A percentile compares a stretch with the other conserved stretches of the same genome.
These are phyloP conservation scores for Saxidomus purpurata DNA, from an alignment of 1,140 invertebrate species.

Conservation along the genomic window DNA sequence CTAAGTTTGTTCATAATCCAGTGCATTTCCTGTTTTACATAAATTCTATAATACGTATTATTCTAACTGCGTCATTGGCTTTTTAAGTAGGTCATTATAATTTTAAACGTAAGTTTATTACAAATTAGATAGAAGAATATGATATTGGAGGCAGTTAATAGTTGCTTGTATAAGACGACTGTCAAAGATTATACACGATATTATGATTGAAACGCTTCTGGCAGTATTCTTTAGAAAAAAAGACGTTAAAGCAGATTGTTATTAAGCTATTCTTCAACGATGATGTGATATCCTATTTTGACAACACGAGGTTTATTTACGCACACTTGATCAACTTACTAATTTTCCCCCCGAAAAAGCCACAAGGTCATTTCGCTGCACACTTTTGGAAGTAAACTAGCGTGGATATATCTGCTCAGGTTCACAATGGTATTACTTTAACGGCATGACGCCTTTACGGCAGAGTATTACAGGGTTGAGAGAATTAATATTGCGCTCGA, in stretches of 20 bases:
- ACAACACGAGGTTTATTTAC: conserved; percentile 5
- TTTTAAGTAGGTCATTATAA: background rate
- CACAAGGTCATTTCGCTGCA: background rate
- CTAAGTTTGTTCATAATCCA: too few relatives aligned
- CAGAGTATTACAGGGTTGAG: conserved; percentile 31
- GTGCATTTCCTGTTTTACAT: too few relatives aligned
- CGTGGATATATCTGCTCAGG: background rate
- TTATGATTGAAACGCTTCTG: background rate
- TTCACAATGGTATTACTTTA: conserved; percentile 6
- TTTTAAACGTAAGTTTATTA: conserved; percentile 13
- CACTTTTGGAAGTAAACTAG: background rate
- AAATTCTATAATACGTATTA: background rate
- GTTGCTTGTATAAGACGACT: background rate
- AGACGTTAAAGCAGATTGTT: background rate
- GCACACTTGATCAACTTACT: conserved; percentile 21
- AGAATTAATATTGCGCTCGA: conserved; percentile 9
- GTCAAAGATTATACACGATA: background rate
- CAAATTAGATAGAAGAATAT: background rate
- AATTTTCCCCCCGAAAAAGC: background rate
- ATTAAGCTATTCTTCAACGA: background rate
- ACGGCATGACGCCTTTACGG: conserved; percentile 11
- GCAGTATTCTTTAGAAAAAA: background rate
- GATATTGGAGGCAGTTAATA: background rate
- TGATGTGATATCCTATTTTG: background rate
- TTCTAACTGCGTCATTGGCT: background rate